These are phyloP conservation scores for Marronus borbonicus DNA, from an alignment of 2,888 invertebrate species.

Conservation along the genomic window DNA sequence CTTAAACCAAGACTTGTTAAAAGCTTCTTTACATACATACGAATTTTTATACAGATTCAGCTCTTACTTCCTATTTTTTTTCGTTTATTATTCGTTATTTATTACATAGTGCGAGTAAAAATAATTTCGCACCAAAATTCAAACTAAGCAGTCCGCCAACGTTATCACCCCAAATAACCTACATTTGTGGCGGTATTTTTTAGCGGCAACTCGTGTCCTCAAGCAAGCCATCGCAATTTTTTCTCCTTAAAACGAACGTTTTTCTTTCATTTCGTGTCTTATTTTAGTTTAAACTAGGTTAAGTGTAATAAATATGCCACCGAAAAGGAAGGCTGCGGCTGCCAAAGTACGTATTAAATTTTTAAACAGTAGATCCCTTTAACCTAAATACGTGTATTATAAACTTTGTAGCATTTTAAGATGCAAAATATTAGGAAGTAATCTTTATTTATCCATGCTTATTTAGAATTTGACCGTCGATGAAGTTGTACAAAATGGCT, in stretches of 20 bases:
- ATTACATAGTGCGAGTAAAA: not conserved
- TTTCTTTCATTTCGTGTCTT: conserved; percentile 16
- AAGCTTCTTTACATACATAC: no score
- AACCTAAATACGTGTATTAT: conserved; percentile 3
- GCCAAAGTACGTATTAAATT: conserved; percentile 50
- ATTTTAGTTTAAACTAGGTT: conserved; percentile 23
- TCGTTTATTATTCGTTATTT: no score
- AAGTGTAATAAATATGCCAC: conserved; percentile 52
- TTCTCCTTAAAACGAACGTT: conserved; percentile 9
- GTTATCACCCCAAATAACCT: conserved; percentile 7
- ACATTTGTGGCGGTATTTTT: conserved; percentile 49
- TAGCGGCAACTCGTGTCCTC: conserved; percentile 38
- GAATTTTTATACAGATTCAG: no score
- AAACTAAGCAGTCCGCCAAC: conserved; percentile 13
- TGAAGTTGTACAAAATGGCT: conserved; percentile 37
- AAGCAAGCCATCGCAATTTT: conserved; percentile 18
- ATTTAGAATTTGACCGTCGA: not conserved
- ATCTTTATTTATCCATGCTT: no score
- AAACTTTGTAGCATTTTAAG: no score
- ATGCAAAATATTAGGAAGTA: no score
- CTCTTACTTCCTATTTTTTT: no score
- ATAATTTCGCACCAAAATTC: conserved; percentile 17
- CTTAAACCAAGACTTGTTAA: not conserved
- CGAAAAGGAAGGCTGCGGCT: conserved; percentile 53
- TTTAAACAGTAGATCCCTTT: conserved; percentile 4